Conservation (phyloP, 2,888 invertebrate genomes). For the Peribatodes rhomboidaria region DNA sequence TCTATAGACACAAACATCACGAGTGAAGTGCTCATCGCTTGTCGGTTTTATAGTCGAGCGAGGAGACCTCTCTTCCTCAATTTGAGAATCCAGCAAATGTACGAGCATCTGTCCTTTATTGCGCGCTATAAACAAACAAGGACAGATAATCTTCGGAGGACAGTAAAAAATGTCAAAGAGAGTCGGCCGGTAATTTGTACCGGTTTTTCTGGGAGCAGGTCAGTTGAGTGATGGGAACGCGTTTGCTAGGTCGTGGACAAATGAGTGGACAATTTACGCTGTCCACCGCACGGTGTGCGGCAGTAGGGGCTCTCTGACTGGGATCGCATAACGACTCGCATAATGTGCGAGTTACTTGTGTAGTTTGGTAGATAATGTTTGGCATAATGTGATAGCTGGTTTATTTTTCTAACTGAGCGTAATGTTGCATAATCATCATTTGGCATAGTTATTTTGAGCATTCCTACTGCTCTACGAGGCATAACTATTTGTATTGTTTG, state of each 20-base stretch:
- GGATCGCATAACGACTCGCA: too few species aligned
- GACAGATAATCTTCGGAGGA: slow-evolving; percentile 42
- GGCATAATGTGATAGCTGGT: too few species aligned
- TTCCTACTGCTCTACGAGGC: too few species aligned
- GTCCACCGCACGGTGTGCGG: slow-evolving; percentile 45
- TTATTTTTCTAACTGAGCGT: too few species aligned
- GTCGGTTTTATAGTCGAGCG: slow-evolving; percentile 19
- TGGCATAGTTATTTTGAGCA: too few species aligned
- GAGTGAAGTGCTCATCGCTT: slow-evolving; percentile 12
- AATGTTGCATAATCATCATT: too few species aligned
- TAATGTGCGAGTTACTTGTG: too few species aligned
- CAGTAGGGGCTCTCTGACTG: slow-evolving; percentile 12
- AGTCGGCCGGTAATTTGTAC: slow-evolving; percentile 51
- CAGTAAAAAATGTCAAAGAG: slow-evolving; percentile 38
- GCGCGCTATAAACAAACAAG: slow-evolving; percentile 41
- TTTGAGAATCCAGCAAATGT: slow-evolving; percentile 24
- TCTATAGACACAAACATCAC: slow-evolving; percentile 16
- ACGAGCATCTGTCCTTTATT: slow-evolving; percentile 44
- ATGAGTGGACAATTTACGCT: slow-evolving; percentile 68
- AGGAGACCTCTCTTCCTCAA: slow-evolving; percentile 22
- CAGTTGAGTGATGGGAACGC: slow-evolving; percentile 67
- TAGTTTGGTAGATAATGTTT: too few species aligned
- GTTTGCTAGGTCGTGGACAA: slow-evolving; percentile 68
- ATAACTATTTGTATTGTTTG: too few species aligned
- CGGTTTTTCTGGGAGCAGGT: slow-evolving; percentile 57